Evolutionary conservation across 2,888 invertebrate species (phyloP), one percentile per base, ranked within the genome.

Genomic region (Sepioteuthis lessoniana): DNA sequence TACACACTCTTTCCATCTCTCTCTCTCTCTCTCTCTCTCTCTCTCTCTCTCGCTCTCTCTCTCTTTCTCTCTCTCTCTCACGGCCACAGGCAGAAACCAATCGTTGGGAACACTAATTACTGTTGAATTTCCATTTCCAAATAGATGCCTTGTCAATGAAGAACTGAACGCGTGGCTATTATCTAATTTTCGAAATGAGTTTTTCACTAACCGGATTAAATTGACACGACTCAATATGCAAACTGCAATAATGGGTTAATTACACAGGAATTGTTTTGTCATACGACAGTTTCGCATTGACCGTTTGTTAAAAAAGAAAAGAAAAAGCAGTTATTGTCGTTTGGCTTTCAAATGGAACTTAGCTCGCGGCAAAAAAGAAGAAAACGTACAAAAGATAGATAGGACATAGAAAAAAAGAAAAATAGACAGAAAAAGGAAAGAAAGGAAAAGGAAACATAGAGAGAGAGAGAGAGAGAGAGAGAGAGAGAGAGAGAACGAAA

Each of bases 111-210:
- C n/a, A n/a, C 76, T 35, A 76, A 76, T 76, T 35, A 76, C 35
- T 13, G 35, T 19, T 76, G 76, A 76, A 16, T 76, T 76, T 16
- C 35, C n/a, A n/a, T 35, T 35, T 16, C 16, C n/a, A 76, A 76
- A 76, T 76, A n/a, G 76, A 76, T 76, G n/a, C n/a, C 35, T 76
- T 76, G 76, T 76, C 76, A 76, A 76, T 76, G 76, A 76, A 76
- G 10, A 76, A 76, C n/a, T 16, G n/a, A n/a, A n/a, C n/a, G 35
- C 16, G 13, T 16, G n/a, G 76, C 76, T 19, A 76, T 76, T 35
- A 76, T 35, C 76, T n/a, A 10, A 76, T 76, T 76, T 76, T 35
- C 76, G 5, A n/a, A n/a, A 76, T 35, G 76, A 76, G 76, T n/a
- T 76, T 76, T 35, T 19, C n/a, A 76, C n/a, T 76, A 76, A 76